Evolutionary conservation across 2,797 vertebrate genomes (phyloP).

Genomic region (Falco peregrinus): DNA sequence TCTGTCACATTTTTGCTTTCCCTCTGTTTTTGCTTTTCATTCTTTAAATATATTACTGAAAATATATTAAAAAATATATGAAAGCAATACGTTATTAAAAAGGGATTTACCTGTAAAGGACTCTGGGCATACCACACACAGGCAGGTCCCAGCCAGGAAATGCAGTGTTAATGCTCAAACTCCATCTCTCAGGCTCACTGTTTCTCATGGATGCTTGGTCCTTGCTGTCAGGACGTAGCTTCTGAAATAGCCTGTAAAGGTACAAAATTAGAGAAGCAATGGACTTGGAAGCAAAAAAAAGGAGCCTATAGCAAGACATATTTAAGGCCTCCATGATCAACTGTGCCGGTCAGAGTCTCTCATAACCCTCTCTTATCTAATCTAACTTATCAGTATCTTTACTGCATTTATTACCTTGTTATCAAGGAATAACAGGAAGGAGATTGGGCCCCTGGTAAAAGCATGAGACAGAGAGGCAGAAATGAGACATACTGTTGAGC

Average conservation of each 20-base stretch:
- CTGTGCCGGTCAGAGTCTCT: background rate
- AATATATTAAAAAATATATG: background rate
- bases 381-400: slow-evolving; percentile 17
- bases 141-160: background rate
- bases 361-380: background rate
- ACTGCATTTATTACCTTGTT: slow-evolving; percentile 30
- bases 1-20: background rate
- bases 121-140: background rate
- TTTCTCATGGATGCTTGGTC: background rate
- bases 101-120: background rate
- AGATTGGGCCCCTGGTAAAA: slow-evolving; percentile 51
- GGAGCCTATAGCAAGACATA: background rate
- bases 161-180: background rate
- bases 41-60: background rate
- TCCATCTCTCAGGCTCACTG: background rate
- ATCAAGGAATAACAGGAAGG: slow-evolving; percentile 46
- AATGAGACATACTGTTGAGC: background rate
- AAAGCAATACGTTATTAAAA: background rate
- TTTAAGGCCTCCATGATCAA: background rate
- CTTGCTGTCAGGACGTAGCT: background rate
- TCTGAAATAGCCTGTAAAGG: background rate
- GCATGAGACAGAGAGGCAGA: background rate
- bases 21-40: background rate
- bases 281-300: slow-evolving; percentile 40
- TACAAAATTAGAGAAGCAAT: background rate